Evolutionary conservation across 2,888 invertebrate genomes (phyloP), one percentile per base, ranked within the genome.

Genomic region (Clistopyga incitator): DNA sequence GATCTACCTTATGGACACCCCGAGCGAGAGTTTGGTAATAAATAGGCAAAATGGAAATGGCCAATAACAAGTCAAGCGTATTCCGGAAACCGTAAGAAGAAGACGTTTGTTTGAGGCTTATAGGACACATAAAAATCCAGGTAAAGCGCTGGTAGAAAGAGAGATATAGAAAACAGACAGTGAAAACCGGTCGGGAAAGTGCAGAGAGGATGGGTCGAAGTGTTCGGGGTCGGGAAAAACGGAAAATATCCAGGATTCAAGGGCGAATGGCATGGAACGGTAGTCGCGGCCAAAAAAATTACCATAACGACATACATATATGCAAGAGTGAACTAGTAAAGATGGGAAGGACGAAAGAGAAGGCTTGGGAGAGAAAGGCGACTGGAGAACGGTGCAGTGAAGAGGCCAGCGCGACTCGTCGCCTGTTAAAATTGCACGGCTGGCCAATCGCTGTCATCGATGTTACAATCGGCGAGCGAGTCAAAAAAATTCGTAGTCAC

Each of bases 271-370:
- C 75, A 25, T 61, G 67, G 50, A 79, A 84, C 76, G 82, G 78
- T 47, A 59, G 54, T 56, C 70, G 65, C 59, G 82, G 75, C 84
- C 81, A 86, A 86, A 87, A 78, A 74, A 86, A 90, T 90, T 90
- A 90, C 88, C 90, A 90, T 90, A 90, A 90, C 89, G 88, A 90
- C 89, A 90, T 90, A 87, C 89, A 90, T 89, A 89, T 88, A 89
- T 89, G 88, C 87, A 90, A 78, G 85, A 89, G 87, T 45, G 65
- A 70, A 50, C 84, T 67, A 76, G 80, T 71, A 64, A 82, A 71
- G 56, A 82, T 65, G 86, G 86, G 65, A 65, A 75, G 81, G 61
- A 74, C 72, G 71, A 70, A 34, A 29, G 79, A 45, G 84, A 74
- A 64, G 82, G 64, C 42, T 47, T 65, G 82, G 86, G 71, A 68